Evolutionary conservation across 2,888 invertebrate species (phyloP).

Genomic region (Drosophila nr. perissopoda): DNA sequence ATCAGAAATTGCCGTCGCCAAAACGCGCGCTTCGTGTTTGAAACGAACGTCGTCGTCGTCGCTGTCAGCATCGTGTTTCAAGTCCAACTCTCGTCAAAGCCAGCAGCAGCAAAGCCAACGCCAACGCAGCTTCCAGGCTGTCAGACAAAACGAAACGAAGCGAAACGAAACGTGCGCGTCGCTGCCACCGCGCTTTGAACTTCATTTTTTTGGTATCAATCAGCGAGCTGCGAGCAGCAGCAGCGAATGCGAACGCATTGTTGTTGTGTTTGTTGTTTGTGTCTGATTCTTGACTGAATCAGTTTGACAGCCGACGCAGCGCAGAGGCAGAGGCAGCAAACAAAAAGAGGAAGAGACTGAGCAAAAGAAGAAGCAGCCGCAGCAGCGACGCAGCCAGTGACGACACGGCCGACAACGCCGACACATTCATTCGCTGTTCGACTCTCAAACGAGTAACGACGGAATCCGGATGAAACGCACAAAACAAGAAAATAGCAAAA

Average conservation of each 20-base stretch:
- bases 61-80: conserved; percentile 61
- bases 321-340: conserved; percentile 44
- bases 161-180: conserved; percentile 71
- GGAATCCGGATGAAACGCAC: conserved; percentile 77
- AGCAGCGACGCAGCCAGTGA: conserved; percentile 68
- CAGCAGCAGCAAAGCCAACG: conserved; percentile 31
- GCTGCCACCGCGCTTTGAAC: conserved; percentile 71
- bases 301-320: conserved; percentile 72
- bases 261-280: conserved; percentile 55
- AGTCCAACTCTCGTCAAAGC: conserved; percentile 65
- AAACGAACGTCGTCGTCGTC: conserved; percentile 55
- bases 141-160: conserved; percentile 62
- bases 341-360: conserved; percentile 41
- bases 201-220: conserved; percentile 82
- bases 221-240: conserved; percentile 50
- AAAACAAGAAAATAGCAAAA: conserved; percentile 37
- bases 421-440: conserved; percentile 83
- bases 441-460: conserved; percentile 84
- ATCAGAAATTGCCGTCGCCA: conserved; percentile 81
- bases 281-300: conserved; percentile 79
- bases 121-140: conserved; percentile 61
- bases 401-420: conserved; percentile 74
- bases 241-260: conserved; percentile 40
- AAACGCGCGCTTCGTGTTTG: conserved; percentile 73
- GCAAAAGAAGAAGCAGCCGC: conserved; percentile 28